phyloP scores from a whole-genome alignment of 2,888 invertebrate species.

The Miltochrista miniata region DNA sequence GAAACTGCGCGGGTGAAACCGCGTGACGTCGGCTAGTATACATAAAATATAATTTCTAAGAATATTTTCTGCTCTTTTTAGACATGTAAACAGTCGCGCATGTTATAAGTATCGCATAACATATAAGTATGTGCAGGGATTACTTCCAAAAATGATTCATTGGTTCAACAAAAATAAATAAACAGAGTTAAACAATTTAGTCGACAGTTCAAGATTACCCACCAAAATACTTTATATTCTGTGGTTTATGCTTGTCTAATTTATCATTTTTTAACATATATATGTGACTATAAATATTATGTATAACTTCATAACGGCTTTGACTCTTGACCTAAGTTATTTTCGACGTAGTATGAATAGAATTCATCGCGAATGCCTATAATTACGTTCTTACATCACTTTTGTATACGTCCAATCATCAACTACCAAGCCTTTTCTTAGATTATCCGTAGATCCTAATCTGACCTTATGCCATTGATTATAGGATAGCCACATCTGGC shows the following conservation, averaged over 20 bases:
- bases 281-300: neutral
- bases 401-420: neutral
- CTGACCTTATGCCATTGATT: neutral
- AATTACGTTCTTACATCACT: neutral
- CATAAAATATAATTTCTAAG: no score
- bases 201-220: neutral
- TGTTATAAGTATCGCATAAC: no score
- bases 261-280: neutral
- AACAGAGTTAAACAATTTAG: no score
- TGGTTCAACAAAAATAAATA: no score
- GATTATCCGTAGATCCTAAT: conserved; percentile 3
- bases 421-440: conserved; percentile 1
- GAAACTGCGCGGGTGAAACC: no score
- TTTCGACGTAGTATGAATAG: neutral
- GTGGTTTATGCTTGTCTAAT: neutral
- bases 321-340: neutral
- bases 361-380: neutral
- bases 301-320: neutral
- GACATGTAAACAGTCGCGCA: no score
- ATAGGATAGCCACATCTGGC: neutral
- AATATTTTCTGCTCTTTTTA: no score
- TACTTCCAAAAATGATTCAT: no score
- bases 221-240: neutral
- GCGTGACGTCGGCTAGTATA: no score
- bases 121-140: no score